Evolutionary conservation across 2,888 invertebrate genomes (phyloP), one percentile per base, ranked within the genome.

Genomic region (Erpobdella octoculata): DNA sequence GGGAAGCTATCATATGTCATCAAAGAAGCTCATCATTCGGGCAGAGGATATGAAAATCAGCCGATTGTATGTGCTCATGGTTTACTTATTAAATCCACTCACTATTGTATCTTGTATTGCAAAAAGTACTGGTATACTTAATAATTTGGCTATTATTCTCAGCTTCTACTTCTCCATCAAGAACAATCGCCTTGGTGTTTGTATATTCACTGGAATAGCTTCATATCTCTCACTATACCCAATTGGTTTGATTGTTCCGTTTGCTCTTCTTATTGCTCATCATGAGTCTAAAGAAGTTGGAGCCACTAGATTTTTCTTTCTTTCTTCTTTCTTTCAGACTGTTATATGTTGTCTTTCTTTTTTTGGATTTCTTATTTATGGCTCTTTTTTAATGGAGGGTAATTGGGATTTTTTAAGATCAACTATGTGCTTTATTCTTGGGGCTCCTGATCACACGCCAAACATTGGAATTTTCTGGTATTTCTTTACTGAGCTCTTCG

Each of bases 401-500:
- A 83, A 81, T 18, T 84, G 83, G 84, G 78, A 80, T 59, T 86
- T 86, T 77, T 74, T 86, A 18, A 77, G 88, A 78, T 88, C 89
- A 61, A 90, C 90, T 0, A 89, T 90, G 83, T 90, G 90, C 72
- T 91, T 91, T 80, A 90, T 91, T 80, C 87, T 95, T 76, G 89
- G 89, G 25, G 93, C 94, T 69, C 91, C 92, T 1, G 97, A 98
- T 83, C 86, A 97, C 75, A 91, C 92, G 78, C 98, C 98, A 33
- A 98, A 98, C 81, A 91, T 95, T 78, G 98, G 98, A 0, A 85
- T 98, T 1, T 98, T 96, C 84, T 99, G 98, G 98, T 99, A 98
- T 81, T 97, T 99, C 85, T 98, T 99, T 83, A 96, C 95, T 0
- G 97, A 98, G 86, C 95, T 97, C 93, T 98, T 99, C 86, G 96